Evolutionary conservation across 2,888 invertebrate genomes (phyloP).

Genomic region (Celastrina argiolus): DNA sequence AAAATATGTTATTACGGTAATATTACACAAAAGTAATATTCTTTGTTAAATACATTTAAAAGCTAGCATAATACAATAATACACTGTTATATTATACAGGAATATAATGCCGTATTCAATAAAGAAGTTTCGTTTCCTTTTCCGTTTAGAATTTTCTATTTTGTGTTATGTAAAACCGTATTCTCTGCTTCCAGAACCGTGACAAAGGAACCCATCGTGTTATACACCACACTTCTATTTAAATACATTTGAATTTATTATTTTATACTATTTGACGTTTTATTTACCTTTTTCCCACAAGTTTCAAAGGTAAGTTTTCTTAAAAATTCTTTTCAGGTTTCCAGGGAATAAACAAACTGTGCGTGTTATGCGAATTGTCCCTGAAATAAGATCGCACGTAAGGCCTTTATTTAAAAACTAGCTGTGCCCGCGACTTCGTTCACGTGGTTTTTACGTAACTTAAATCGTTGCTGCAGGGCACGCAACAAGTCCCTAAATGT

Average conservation of each 20-base stretch:
- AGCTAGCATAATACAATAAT: not conserved
- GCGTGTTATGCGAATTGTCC: not conserved
- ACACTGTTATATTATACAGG: too few relatives aligned
- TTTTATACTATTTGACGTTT: constrained; percentile 12
- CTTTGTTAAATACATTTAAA: too few relatives aligned
- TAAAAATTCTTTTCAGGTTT: not conserved
- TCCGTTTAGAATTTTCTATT: constrained; percentile 6
- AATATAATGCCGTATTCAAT: not conserved
- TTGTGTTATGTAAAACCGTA: constrained; percentile 10
- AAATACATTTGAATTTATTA: constrained; percentile 18
- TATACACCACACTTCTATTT: constrained; percentile 8
- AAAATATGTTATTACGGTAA: too few relatives aligned
- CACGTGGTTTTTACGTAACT: too few relatives aligned
- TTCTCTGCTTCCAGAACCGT: constrained; percentile 15
- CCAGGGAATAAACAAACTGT: not conserved
- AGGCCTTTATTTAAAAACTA: too few relatives aligned
- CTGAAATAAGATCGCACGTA: too few relatives aligned
- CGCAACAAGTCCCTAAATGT: too few relatives aligned
- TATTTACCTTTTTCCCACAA: not conserved
- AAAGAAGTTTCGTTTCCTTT: not conserved
- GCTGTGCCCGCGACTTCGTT: too few relatives aligned
- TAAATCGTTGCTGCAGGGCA: too few relatives aligned
- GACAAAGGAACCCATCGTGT: constrained; percentile 6
- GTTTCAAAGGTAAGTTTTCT: not conserved
- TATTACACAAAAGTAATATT: too few relatives aligned